These are phyloP conservation scores for Zaprionus bogoriensis DNA, from an alignment of 2,888 invertebrate species.

Conservation along the genomic window DNA sequence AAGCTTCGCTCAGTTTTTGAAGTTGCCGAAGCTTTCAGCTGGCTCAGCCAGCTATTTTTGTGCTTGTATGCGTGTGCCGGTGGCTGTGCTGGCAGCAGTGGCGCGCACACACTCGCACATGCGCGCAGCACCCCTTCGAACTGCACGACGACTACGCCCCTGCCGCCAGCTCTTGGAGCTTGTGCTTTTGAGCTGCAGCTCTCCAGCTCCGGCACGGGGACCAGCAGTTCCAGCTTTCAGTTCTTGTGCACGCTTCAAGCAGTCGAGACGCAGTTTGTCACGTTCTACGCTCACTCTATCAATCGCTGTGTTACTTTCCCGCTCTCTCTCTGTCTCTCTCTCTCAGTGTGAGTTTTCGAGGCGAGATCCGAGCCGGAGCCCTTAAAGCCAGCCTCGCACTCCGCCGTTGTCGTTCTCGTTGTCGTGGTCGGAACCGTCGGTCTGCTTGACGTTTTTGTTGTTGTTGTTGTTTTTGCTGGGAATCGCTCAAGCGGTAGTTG, in stretches of 20 bases:
- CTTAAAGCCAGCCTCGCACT: conserved; percentile 44
- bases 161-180: conserved; percentile 27
- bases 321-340: conserved; percentile 3
- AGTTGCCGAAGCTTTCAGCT: conserved; percentile 53
- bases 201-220: conserved; percentile 41
- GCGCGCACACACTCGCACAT: conserved; percentile 2
- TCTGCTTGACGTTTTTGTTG: conserved; percentile 17
- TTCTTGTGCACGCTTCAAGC: conserved; percentile 61
- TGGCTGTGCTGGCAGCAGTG: conserved; percentile 21
- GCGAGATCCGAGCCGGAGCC: conserved; percentile 31
- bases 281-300: conserved; percentile 13
- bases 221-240: conserved; percentile 48
- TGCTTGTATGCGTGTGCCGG: conserved; percentile 18
- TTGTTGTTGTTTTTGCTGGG: conserved; percentile 49
- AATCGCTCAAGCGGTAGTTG: conserved; percentile 62
- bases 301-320: not conserved
- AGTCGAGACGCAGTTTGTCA: conserved; percentile 55
- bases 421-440: conserved; percentile 48
- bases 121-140: not conserved
- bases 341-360: not conserved
- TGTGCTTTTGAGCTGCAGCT: conserved; percentile 56
- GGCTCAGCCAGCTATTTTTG: conserved; percentile 45
- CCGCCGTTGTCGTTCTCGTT: conserved; percentile 43
- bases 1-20: conserved; percentile 29
- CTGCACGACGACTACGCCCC: not conserved